Conservation (phyloP, 2,888 invertebrate genomes). For the Trachelus tabidus region DNA sequence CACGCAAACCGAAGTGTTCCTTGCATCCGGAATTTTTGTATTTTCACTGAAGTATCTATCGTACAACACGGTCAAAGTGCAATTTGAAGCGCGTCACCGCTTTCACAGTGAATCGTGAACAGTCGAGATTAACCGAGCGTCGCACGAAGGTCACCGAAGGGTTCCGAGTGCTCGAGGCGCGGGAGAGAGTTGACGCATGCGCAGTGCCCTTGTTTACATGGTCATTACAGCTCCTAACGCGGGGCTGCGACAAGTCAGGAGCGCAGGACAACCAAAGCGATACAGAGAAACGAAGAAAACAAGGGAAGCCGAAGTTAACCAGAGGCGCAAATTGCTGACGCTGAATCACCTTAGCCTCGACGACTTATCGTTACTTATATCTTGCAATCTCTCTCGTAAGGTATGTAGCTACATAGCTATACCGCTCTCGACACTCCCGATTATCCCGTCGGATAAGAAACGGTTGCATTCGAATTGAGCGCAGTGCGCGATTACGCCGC, state of each 20-base stretch:
- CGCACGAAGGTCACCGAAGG: background rate
- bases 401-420: background rate
- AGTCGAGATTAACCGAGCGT: background rate
- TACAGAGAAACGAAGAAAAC: background rate
- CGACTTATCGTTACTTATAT: background rate
- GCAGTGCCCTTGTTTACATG: conserved; percentile 59
- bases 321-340: background rate
- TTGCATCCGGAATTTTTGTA: background rate
- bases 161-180: background rate
- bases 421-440: background rate
- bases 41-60: background rate
- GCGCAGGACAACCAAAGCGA: background rate
- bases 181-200: conserved; percentile 47
- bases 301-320: background rate
- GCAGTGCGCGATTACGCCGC: background rate
- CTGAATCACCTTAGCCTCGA: background rate
- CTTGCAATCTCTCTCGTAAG: background rate
- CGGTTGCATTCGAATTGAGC: background rate
- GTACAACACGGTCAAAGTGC: background rate
- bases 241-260: background rate
- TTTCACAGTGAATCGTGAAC: background rate
- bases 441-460: background rate
- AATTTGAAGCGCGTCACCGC: background rate
- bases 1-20: background rate
- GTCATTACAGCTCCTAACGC: conserved; percentile 34